Conservation (phyloP, 2,888 invertebrate genomes). For the Crematogaster levior region DNA sequence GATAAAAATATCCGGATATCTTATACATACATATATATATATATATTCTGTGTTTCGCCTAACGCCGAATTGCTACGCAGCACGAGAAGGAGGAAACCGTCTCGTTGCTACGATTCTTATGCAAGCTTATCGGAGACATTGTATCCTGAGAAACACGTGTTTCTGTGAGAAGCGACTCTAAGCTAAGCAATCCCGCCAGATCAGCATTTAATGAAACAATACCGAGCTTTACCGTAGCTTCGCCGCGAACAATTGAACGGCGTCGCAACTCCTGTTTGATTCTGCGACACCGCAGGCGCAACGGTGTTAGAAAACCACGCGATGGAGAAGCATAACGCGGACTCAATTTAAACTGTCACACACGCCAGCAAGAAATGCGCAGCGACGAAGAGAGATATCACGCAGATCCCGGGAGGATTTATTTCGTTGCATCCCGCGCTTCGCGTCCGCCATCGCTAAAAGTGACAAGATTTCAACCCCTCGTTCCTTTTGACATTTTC, state of each 20-base stretch:
- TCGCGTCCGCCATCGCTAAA: conserved; percentile 41
- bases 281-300: neutral
- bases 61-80: neutral
- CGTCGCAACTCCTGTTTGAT: conserved; percentile 22
- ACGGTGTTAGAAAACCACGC: neutral
- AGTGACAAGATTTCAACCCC: conserved; percentile 55
- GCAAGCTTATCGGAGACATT: conserved; percentile 13
- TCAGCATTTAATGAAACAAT: conserved; percentile 33
- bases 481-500: conserved; percentile 46
- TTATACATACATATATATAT: too few species aligned
- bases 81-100: neutral
- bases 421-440: conserved; percentile 33
- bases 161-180: neutral
- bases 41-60: neutral
- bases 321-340: conserved; percentile 58
- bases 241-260: conserved; percentile 21
- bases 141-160: conserved; percentile 13
- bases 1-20: conserved; percentile 6
- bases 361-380: conserved; percentile 62
- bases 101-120: conserved; percentile 16
- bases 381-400: conserved; percentile 58
- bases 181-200: conserved; percentile 4
- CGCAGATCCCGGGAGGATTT: conserved; percentile 59
- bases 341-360: conserved; percentile 70
- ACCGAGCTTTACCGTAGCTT: neutral